phyloP scores from a whole-genome alignment of 1,140 invertebrate genomes.

The Lucilia sericata region DNA sequence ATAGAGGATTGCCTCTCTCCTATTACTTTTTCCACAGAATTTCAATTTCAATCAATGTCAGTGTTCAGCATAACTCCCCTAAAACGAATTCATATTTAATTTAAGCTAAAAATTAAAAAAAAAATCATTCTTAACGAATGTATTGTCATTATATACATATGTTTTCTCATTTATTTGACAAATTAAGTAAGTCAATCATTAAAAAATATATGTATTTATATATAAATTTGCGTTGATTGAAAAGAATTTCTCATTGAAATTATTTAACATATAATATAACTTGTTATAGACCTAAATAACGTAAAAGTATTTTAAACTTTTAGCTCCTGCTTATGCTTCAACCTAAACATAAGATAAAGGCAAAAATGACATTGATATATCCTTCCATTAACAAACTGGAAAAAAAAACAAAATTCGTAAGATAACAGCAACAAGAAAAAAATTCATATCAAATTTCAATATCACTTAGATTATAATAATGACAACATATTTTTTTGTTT shows the following conservation, averaged over 20 bases:
- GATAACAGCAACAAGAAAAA: background rate
- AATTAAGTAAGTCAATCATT: background rate
- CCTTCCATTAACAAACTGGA: background rate
- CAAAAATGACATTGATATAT: background rate
- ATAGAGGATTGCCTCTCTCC: no score
- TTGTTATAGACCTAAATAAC: background rate
- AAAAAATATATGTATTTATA: background rate
- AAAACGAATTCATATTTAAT: no score
- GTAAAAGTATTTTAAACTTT: background rate
- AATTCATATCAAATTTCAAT: slow-evolving; percentile 18
- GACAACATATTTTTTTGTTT: background rate
- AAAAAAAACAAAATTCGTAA: background rate
- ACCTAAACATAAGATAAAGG: background rate
- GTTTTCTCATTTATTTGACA: background rate
- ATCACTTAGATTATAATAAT: background rate
- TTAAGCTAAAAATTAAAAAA: no score
- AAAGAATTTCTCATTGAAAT: background rate
- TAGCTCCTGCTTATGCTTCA: background rate
- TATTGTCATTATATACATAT: background rate
- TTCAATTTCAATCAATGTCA: no score
- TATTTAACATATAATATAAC: background rate
- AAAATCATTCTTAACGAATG: no score
- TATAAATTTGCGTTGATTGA: background rate
- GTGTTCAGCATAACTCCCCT: no score
- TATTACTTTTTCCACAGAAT: no score